Evolutionary conservation across 2,113 vertebrate species (phyloP).

Genomic region (Mirounga angustirostris): DNA sequence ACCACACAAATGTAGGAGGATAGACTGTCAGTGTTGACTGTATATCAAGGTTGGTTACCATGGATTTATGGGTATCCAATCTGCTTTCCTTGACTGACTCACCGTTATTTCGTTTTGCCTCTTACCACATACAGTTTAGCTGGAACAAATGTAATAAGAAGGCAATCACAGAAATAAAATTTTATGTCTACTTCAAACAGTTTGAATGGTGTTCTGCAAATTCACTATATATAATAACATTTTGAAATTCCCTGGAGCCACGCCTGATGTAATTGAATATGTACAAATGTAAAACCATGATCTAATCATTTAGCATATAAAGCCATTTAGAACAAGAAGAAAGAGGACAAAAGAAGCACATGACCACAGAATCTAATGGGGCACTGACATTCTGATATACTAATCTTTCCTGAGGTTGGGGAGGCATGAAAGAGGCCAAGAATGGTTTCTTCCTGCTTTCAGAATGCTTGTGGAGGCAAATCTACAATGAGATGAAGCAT

Average conservation of each 20-base stretch:
- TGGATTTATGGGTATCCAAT: not conserved
- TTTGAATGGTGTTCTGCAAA: not conserved
- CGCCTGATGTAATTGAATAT: not conserved
- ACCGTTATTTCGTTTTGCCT: not conserved
- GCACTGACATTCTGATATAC: not conserved
- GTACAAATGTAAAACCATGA: not conserved
- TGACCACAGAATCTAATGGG: not conserved
- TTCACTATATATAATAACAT: not conserved
- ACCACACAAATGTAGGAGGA: not conserved
- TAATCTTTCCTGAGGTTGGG: not conserved
- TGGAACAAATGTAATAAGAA: constrained; percentile 3
- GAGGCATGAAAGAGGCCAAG: not conserved
- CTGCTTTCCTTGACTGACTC: not conserved
- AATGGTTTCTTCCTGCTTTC: not conserved
- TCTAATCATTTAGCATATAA: not conserved
- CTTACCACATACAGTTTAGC: not conserved
- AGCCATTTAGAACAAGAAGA: constrained; percentile 11
- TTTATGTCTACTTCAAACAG: not conserved
- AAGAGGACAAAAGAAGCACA: not conserved
- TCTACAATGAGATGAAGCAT: not conserved
- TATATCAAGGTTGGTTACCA: not conserved
- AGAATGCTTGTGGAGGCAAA: not conserved
- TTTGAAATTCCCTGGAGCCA: constrained; percentile 9
- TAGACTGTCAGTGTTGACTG: not conserved
- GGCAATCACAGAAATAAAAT: not conserved